Evolutionary conservation across 92 coral and sea anemone species (phyloP).

Genomic region (Zoanthus gigantus): DNA sequence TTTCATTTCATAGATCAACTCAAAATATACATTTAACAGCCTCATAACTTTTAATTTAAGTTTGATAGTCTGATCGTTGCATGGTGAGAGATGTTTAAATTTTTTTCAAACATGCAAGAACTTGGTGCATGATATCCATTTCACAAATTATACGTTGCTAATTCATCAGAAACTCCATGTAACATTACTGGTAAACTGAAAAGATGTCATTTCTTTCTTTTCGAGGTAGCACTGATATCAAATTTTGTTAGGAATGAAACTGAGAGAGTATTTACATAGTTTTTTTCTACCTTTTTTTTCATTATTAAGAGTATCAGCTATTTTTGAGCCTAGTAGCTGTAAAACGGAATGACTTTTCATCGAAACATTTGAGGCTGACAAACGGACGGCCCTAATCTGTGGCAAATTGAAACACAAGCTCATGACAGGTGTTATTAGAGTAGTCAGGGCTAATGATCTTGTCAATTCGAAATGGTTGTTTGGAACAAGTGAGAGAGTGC

Average conservation of each 20-base stretch:
- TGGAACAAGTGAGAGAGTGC: not conserved
- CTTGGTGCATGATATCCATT: not conserved
- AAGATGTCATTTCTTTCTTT: not conserved
- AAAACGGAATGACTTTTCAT: too few species aligned
- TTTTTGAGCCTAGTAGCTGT: too few species aligned
- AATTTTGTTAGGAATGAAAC: too few species aligned
- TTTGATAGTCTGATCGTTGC: not conserved
- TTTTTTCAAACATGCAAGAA: not conserved
- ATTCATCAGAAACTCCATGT: not conserved
- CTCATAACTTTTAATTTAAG: not conserved
- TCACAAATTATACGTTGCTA: not conserved
- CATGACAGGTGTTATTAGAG: constrained; percentile 9
- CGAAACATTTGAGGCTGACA: too few species aligned
- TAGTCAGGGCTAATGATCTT: not conserved
- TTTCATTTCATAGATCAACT: not conserved
- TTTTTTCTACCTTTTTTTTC: too few species aligned
- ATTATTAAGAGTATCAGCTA: too few species aligned
- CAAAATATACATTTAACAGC: not conserved
- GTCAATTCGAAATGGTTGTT: not conserved
- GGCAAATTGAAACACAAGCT: constrained; percentile 14
- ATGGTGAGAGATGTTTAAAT: not conserved
- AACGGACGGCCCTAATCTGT: not conserved
- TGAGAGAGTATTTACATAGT: too few species aligned
- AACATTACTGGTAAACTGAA: not conserved
- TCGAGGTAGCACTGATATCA: too few species aligned